phyloP scores from a whole-genome alignment of 2,888 invertebrate species.

The Macrophya alboannulata region DNA sequence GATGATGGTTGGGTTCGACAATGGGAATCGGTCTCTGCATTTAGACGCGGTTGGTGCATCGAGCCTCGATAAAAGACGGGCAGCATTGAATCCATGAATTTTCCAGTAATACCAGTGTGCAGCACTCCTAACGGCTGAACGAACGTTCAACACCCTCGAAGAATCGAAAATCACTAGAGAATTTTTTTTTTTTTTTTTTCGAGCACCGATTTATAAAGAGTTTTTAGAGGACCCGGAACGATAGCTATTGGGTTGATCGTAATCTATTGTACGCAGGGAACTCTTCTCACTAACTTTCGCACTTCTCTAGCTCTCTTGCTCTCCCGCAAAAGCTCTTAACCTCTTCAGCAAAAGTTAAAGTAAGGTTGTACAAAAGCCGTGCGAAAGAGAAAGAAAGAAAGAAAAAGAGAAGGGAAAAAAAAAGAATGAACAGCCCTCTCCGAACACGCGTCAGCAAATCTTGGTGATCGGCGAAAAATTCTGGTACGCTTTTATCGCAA shows the following conservation, averaged over 20 bases:
- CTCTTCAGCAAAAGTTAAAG: conserved; percentile 46
- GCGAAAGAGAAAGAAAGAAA: conserved; percentile 24
- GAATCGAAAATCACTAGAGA: conserved; percentile 47
- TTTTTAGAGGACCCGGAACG: conserved; percentile 43
- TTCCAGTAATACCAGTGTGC: conserved; percentile 1
- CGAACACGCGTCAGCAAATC: conserved; percentile 53
- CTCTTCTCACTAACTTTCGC: conserved; percentile 47
- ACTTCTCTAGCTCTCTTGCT: conserved; percentile 27
- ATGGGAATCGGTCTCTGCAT: conserved; percentile 41
- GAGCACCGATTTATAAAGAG: conserved; percentile 45
- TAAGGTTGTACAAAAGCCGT: conserved; percentile 45
- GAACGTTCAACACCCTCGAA: conserved; percentile 46
- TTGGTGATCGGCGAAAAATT: conserved; percentile 34
- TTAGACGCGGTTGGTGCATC: conserved; percentile 45
- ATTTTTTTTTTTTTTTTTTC: conserved; percentile 36
- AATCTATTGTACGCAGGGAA: conserved; percentile 52
- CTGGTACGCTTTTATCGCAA: conserved; percentile 28
- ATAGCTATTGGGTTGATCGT: conserved; percentile 54
- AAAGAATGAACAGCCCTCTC: conserved; percentile 49
- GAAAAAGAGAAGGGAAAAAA: background rate
- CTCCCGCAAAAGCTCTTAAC: conserved; percentile 35
- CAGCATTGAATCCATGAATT: conserved; percentile 41
- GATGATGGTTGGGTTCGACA: conserved; percentile 32
- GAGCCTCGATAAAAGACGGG: conserved; percentile 14
- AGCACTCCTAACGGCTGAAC: conserved; percentile 38